phyloP scores from a whole-genome alignment of 2,113 vertebrate species.

The Propithecus coquereli region DNA sequence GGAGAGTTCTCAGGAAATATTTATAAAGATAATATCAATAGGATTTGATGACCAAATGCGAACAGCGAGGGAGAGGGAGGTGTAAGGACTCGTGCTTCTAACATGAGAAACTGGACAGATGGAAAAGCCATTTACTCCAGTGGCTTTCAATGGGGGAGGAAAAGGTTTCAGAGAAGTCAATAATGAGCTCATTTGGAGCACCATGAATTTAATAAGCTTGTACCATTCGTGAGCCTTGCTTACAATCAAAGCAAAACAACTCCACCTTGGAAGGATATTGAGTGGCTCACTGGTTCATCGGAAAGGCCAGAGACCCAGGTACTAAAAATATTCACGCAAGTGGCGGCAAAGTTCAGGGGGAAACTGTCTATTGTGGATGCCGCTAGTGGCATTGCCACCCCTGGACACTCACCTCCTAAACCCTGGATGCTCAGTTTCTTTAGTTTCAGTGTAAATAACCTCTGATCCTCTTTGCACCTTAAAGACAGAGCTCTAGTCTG shows the following conservation, averaged over 20 bases:
- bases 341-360: not conserved
- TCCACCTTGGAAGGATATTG: not conserved
- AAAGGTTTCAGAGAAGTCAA: not conserved
- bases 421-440: not conserved
- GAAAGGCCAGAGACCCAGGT: not conserved
- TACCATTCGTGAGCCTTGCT: not conserved
- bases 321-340: not conserved
- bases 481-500: not conserved
- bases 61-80: not conserved
- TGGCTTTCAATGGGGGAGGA: not conserved
- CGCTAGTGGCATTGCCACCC: not conserved
- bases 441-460: not conserved
- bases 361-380: rapidly evolving
- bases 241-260: not conserved
- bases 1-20: not conserved
- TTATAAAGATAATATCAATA: not conserved
- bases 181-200: not conserved
- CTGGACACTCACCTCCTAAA: not conserved
- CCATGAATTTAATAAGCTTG: not conserved
- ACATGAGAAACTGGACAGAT: not conserved
- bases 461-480: not conserved
- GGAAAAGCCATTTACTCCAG: not conserved
- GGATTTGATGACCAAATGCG: not conserved
- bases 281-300: not conserved
- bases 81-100: not conserved